Evolutionary conservation across 2,113 vertebrate genomes (phyloP), one percentile per base, ranked within the genome.

Genomic region (Symphodus melops): DNA sequence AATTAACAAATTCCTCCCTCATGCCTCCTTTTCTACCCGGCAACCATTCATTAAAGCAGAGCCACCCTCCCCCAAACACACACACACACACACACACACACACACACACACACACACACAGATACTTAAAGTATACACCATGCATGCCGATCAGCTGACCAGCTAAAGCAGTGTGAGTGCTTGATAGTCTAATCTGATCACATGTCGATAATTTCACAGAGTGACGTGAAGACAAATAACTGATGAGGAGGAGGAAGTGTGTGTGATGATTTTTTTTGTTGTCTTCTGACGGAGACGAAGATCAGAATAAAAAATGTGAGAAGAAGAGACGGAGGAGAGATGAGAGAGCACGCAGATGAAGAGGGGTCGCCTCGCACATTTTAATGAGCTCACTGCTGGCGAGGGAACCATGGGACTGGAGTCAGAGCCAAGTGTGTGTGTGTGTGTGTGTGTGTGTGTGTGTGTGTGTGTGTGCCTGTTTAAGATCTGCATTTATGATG

Each of bases 1-100:
- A 93, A 92, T 94, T 93, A 94, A 93, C 91, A 94, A 92, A 94
- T 94, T 94, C 93, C 88, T 93, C 72, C 89, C 75, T 88, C 80
- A 65, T 68, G 65, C 90, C 87, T 93, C 86, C 89, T 86, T 77
- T 92, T 94, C 89, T 93, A 91, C 94, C 91, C 88, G 65, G 94
- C 93, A 94, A 94, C 94, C 92, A 92, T 94, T 94, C 92, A 94
- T 89, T 91, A 91, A 85, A 86, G 69, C 57, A 48, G 51, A 68
- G 17, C 41, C 59, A 48, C 70, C 77, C 74, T 69, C 65, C 72
- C 75, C 74, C 69, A 39, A 42, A 76, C 65, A 77, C 71, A 52
- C 14, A 75, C 33, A 75, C 53, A 44, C 52, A 33, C 74, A 60
- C 19, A 68, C 62, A 36, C 68, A 66, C 23, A 33, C 46, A 62